A percentile compares a stretch with the other conserved stretches of the same genome.
Evolutionary conservation across 23 tunicate genomes (phyloP).

Genomic region (Corella eumyota): DNA sequence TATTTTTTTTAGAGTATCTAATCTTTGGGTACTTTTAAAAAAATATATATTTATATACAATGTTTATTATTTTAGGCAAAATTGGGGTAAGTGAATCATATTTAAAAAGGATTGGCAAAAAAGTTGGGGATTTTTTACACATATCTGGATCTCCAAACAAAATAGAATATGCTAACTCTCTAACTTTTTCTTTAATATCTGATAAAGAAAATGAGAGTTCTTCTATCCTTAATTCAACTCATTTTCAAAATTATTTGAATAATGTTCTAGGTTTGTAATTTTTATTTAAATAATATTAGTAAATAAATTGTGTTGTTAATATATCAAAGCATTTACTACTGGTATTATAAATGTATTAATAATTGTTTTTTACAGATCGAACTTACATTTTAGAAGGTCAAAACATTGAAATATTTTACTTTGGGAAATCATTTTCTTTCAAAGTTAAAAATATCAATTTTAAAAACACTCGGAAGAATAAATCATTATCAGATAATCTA

Average conservation of each 20-base stretch:
- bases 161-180: background rate
- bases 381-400: constrained; percentile 35
- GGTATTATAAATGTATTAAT: too few relatives aligned
- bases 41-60: too few relatives aligned
- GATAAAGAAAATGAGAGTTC: background rate
- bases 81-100: constrained; percentile 1
- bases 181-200: background rate
- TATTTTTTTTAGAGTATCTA: too few relatives aligned
- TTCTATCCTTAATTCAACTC: background rate
- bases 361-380: constrained; percentile 17
- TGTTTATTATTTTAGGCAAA: constrained; percentile 6
- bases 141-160: background rate
- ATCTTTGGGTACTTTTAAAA: too few relatives aligned
- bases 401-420: constrained; percentile 12
- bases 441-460: constrained; percentile 6
- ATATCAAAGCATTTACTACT: background rate
- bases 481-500: too few relatives aligned
- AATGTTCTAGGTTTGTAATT: constrained; percentile 2
- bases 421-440: constrained; percentile 41
- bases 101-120: background rate
- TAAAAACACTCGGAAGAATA: too few relatives aligned
- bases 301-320: background rate
- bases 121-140: background rate
- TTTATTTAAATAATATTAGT: background rate
- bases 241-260: background rate